A percentile compares a stretch with the other conserved stretches of the same genome.
These are phyloP conservation scores for Phrynocephalus forsythii DNA, from an alignment of 2,797 vertebrate genomes.

Conservation along the genomic window DNA sequence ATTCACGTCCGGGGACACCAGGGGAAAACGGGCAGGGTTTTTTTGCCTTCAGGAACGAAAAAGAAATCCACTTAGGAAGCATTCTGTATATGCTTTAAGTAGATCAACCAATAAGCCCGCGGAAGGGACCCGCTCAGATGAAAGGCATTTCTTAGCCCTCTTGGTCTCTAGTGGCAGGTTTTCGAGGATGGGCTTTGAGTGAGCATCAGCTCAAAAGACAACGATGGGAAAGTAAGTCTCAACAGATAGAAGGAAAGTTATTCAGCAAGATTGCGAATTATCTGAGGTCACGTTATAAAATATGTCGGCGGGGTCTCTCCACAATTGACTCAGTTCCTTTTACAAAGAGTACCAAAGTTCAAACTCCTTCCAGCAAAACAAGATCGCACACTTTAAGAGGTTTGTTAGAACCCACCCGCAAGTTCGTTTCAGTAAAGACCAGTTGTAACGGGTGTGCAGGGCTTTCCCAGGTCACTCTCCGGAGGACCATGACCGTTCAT, in stretches of 20 bases:
- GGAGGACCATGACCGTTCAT: not conserved
- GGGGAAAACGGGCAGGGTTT: not conserved
- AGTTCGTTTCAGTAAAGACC: not conserved
- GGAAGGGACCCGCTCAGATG: not conserved
- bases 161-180: not conserved
- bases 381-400: not conserved
- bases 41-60: not conserved
- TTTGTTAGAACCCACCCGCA: not conserved
- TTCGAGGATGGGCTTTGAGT: not conserved
- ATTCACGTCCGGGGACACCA: no score
- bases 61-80: not conserved
- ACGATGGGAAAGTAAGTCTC: not conserved
- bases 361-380: not conserved
- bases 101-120: not conserved
- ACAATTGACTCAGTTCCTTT: not conserved
- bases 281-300: not conserved
- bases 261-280: not conserved
- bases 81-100: not conserved
- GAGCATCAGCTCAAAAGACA: not conserved
- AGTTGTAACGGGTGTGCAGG: not conserved
- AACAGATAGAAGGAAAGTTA: not conserved
- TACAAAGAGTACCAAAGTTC: not conserved
- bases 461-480: not conserved
- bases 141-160: not conserved
- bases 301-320: not conserved